Conservation (phyloP, 1,140 invertebrate species). For the Caligus rogercresseyi region DNA sequence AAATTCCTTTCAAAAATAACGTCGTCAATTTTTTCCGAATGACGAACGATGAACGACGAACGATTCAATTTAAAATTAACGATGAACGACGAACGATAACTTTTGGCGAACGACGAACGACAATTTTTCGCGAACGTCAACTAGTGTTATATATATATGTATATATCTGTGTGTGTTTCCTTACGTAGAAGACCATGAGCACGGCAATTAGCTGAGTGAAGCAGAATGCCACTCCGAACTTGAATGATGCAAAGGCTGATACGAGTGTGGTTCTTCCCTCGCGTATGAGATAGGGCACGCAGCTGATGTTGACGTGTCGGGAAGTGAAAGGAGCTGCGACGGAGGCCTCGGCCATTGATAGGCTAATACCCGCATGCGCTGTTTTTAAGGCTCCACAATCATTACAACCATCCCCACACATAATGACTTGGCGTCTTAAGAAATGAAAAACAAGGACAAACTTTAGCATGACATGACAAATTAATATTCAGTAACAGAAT, state of each 20-base stretch:
- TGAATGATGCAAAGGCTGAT: slow-evolving; percentile 41
- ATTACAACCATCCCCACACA: slow-evolving; percentile 45
- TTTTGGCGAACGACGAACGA: too few species aligned
- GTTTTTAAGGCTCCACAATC: slow-evolving; percentile 39
- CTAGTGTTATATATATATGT: too few species aligned
- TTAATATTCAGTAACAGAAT: neutral
- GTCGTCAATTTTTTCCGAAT: too few species aligned
- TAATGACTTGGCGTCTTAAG: slow-evolving; percentile 32
- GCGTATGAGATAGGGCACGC: slow-evolving; percentile 35
- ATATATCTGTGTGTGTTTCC: too few species aligned
- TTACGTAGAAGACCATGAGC: slow-evolving; percentile 34
- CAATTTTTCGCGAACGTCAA: too few species aligned
- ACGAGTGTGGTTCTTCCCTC: slow-evolving; percentile 39
- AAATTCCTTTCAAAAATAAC: too few species aligned
- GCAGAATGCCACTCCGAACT: slow-evolving; percentile 41
- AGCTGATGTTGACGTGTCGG: slow-evolving; percentile 34
- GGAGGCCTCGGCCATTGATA: slow-evolving; percentile 37
- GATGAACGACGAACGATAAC: too few species aligned
- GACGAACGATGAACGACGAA: too few species aligned
- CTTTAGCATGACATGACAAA: neutral
- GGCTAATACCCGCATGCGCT: slow-evolving; percentile 36
- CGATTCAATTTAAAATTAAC: too few species aligned
- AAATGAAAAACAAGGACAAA: too few species aligned
- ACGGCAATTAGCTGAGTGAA: slow-evolving; percentile 38
- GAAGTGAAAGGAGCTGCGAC: slow-evolving; percentile 43